Evolutionary conservation across 2,797 vertebrate genomes (phyloP), one percentile per base, ranked within the genome.

Genomic region (Platalea minor): DNA sequence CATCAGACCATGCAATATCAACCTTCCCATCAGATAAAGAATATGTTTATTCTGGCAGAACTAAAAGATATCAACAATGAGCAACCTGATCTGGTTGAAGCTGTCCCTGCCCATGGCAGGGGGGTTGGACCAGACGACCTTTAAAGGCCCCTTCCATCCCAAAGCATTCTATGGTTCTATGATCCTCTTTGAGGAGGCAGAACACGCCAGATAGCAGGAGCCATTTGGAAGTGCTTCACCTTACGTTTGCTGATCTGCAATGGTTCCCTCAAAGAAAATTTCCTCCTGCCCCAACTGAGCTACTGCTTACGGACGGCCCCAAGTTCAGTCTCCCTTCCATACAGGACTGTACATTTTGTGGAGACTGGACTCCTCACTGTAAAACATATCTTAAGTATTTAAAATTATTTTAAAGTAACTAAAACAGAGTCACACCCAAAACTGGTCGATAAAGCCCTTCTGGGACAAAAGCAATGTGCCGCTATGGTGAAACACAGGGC

Each of bases 381-480:
- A 50, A 80, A 46, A 54, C 25, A 15, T 3, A 54, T 9, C 45
- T 35, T 3, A 56, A 51, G 11, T 50, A 24, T 25, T 65, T n/a
- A 21, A 57, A 64, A 69, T 35, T 11, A 21, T 45, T 72, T 46
- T 26, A 37, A 65, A 73, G 37, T 26, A 37, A 35, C 17, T 43
- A 18, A 9, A 51, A 14, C 11, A 16, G 35, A 7, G 17, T 13
- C 54, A 15, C 0, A 0, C 17, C 10, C 10, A 20, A 14, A 43
- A 23, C 14, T 2, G 8, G 5, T 5, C 13, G 1, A 1, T 7
- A 0, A 13, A 53, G 37, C 13, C 29, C 35, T 33, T 11, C 0
- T 0, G 31, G 63, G 88, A 59, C 48, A 29, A 35, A 48, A n/a
- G 29, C 53, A 7, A 10, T 3, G n/a, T 16, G 72, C 7, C 0